These are phyloP conservation scores for Synergus itoensis DNA, from an alignment of 2,888 invertebrate species.

Conservation along the genomic window DNA sequence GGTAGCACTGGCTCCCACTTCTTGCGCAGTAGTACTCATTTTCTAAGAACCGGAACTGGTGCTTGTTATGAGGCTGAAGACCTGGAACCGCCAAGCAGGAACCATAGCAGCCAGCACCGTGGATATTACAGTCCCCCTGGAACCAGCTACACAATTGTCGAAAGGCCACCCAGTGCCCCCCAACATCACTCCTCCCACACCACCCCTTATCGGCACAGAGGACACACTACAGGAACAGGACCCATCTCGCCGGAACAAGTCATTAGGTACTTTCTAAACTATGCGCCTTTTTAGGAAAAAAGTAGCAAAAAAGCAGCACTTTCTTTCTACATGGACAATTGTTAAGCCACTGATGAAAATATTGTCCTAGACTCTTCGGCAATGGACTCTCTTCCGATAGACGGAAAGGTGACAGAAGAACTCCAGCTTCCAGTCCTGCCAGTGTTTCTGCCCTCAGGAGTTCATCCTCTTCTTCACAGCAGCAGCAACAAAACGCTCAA, in stretches of 20 bases:
- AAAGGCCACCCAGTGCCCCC: constrained; percentile 86
- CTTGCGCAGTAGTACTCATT: constrained; percentile 67
- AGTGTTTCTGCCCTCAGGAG: constrained; percentile 72
- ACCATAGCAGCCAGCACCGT: constrained; percentile 81
- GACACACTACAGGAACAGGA: constrained; percentile 71
- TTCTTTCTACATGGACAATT: no score
- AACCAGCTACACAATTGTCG: constrained; percentile 93
- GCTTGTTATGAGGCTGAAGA: constrained; percentile 77
- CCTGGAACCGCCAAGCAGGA: constrained; percentile 74
- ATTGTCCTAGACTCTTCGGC: constrained; percentile 73
- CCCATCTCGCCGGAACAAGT: constrained; percentile 91
- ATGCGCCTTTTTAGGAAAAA: background rate
- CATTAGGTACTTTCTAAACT: constrained; percentile 77
- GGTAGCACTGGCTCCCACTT: constrained; percentile 70
- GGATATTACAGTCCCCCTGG: constrained; percentile 93
- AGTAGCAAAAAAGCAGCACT: no score
- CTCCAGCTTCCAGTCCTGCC: constrained; percentile 89
- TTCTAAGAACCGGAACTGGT: constrained; percentile 78
- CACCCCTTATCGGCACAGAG: constrained; percentile 73
- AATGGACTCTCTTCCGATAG: constrained; percentile 70
- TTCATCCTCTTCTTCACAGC: constrained; percentile 53
- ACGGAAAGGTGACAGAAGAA: constrained; percentile 83
- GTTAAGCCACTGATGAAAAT: background rate
- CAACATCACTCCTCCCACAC: constrained; percentile 84
- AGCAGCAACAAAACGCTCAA: constrained; percentile 52